Conservation (phyloP, 1,140 invertebrate species). For the Drosophila watanabei region DNA sequence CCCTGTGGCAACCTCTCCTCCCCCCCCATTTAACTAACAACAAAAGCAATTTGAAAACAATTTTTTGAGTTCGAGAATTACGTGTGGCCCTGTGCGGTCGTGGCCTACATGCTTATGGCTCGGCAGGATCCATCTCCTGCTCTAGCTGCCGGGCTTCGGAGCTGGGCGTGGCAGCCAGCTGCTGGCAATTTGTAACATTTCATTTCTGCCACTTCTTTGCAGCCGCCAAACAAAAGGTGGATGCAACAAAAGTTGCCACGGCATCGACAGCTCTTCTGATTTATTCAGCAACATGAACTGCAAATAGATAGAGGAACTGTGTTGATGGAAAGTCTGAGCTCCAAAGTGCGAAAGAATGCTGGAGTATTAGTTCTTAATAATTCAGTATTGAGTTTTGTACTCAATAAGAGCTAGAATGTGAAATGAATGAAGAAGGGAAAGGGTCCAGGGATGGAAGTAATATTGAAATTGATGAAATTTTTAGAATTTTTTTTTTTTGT, state of each 20-base stretch:
- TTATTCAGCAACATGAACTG: constrained; percentile 17
- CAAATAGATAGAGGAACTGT: constrained; percentile 18
- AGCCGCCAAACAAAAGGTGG: constrained; percentile 36
- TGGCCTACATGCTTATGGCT: constrained; percentile 45
- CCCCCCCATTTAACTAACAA: constrained; percentile 44
- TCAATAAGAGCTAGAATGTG: neutral
- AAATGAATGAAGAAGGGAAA: neutral
- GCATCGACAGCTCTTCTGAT: constrained; percentile 42
- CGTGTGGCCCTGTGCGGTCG: constrained; percentile 45
- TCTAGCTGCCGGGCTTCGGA: neutral
- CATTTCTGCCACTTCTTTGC: constrained; percentile 30
- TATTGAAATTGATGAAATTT: neutral
- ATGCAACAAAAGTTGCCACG: constrained; percentile 30
- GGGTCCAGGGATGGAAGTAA: too few relatives aligned
- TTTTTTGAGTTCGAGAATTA: constrained; percentile 62
- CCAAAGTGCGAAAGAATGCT: neutral
- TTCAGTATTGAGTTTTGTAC: neutral
- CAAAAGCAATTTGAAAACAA: constrained; percentile 73
- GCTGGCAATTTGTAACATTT: constrained; percentile 59
- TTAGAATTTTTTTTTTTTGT: neutral
- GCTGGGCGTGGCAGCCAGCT: constrained; percentile 43
- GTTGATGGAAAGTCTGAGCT: neutral
- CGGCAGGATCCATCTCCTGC: constrained; percentile 14
- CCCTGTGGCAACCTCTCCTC: neutral
- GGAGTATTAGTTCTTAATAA: constrained; percentile 5